Conservation (phyloP, 2,888 invertebrate species). For the Zonitis immaculata region DNA sequence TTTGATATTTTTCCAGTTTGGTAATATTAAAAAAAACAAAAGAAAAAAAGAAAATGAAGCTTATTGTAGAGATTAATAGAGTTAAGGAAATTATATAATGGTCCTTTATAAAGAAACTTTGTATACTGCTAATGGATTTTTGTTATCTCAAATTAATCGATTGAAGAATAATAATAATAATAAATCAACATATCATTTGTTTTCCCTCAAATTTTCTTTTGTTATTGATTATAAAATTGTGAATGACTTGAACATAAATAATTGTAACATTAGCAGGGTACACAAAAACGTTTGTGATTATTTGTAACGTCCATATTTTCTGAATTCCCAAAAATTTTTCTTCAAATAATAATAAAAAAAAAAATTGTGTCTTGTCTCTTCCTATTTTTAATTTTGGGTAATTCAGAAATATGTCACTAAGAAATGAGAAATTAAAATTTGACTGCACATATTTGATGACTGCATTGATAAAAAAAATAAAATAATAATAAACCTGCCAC, state of each 20-base stretch:
- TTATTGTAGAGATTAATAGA: constrained; percentile 11
- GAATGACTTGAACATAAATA: too few relatives aligned
- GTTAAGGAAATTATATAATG: constrained; percentile 10
- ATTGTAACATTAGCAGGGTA: constrained; percentile 43
- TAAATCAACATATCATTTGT: constrained; percentile 21
- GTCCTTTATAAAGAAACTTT: constrained; percentile 16
- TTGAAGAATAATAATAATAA: constrained; percentile 1
- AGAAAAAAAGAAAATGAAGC: background rate
- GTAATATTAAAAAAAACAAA: background rate
- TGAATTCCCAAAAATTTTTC: constrained; percentile 28
- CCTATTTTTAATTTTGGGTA: constrained; percentile 21
- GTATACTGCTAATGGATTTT: constrained; percentile 28
- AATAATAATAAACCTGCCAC: constrained; percentile 45
- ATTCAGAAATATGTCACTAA: constrained; percentile 38
- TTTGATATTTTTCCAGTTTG: background rate
- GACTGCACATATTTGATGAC: constrained; percentile 42
- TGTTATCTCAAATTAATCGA: background rate
- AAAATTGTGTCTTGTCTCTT: constrained; percentile 6
- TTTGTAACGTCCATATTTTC: constrained; percentile 41
- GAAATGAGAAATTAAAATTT: constrained; percentile 19
- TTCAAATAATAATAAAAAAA: too few relatives aligned
- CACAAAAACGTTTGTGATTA: constrained; percentile 38
- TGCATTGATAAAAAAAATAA: constrained; percentile 31
- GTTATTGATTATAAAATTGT: constrained; percentile 7
- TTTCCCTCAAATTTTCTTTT: constrained; percentile 5